Evolutionary conservation across 1,140 invertebrate genomes (phyloP).

Genomic region (Dermatophagoides farinae): DNA sequence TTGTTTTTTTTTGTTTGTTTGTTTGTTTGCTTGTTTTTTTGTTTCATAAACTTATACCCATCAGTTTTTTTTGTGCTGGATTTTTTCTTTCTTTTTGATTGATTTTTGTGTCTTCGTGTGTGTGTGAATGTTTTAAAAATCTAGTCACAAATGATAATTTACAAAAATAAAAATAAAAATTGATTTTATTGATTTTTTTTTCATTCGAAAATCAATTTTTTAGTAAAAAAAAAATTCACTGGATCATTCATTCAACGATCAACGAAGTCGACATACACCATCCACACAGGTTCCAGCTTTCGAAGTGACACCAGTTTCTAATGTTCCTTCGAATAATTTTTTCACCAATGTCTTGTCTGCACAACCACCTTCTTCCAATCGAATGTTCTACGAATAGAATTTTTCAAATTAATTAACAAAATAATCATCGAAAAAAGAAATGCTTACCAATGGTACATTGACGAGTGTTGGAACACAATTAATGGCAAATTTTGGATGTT

Average conservation of each 20-base stretch:
- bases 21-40: too few species aligned
- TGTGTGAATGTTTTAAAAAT: too few species aligned
- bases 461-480: slow-evolving; percentile 13
- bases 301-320: background rate
- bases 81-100: too few species aligned
- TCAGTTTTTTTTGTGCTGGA: too few species aligned
- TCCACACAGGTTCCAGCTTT: slow-evolving; percentile 3
- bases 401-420: background rate
- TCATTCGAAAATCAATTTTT: too few species aligned
- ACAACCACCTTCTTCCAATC: slow-evolving; percentile 2
- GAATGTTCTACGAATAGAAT: background rate
- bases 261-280: background rate
- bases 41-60: too few species aligned
- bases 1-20: too few species aligned
- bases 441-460: slow-evolving; percentile 1
- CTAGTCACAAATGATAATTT: too few species aligned
- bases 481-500: background rate
- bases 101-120: too few species aligned
- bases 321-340: background rate
- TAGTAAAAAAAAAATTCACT: too few species aligned
- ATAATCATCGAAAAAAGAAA: background rate
- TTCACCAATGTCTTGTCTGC: background rate
- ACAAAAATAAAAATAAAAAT: too few species aligned
- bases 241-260: background rate
- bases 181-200: too few species aligned